Conservation (phyloP, 2,797 vertebrate species). For the Gobio occitaniae region DNA sequence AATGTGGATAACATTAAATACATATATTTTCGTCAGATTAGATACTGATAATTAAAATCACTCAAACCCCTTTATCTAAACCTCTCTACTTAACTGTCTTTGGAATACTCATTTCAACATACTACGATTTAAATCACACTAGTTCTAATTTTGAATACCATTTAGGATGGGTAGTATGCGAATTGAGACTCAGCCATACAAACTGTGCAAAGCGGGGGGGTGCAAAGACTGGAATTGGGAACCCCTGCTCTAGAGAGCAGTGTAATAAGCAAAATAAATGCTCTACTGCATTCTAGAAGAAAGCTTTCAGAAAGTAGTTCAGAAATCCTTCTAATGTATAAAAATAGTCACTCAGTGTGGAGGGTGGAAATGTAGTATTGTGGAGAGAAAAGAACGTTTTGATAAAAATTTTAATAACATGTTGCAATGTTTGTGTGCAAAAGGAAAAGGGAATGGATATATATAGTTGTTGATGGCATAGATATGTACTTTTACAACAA, state of each 20-base stretch:
- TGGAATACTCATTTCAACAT: not conserved
- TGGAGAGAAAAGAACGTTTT: not conserved
- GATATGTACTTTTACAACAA: not conserved
- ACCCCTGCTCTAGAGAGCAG: not conserved
- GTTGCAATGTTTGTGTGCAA: slow-evolving; percentile 3
- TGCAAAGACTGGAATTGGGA: not conserved
- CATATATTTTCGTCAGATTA: too few species aligned
- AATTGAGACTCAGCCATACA: not conserved
- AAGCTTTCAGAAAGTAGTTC: not conserved
- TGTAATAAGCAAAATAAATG: not conserved
- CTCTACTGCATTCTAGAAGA: not conserved
- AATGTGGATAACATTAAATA: too few species aligned
- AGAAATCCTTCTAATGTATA: not conserved
- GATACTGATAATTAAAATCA: too few species aligned
- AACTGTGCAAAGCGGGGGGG: not conserved
- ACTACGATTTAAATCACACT: not conserved
- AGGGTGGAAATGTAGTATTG: not conserved
- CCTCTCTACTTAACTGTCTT: not conserved
- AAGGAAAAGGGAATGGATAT: not conserved
- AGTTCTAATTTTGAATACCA: not conserved
- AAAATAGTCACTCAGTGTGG: not conserved
- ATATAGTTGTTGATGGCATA: not conserved
- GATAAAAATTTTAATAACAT: slow-evolving; percentile 21
- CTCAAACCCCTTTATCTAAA: too few species aligned
- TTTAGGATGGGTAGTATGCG: not conserved